phyloP scores from a whole-genome alignment of 2,113 vertebrate genomes.

The Pitta sordida region DNA sequence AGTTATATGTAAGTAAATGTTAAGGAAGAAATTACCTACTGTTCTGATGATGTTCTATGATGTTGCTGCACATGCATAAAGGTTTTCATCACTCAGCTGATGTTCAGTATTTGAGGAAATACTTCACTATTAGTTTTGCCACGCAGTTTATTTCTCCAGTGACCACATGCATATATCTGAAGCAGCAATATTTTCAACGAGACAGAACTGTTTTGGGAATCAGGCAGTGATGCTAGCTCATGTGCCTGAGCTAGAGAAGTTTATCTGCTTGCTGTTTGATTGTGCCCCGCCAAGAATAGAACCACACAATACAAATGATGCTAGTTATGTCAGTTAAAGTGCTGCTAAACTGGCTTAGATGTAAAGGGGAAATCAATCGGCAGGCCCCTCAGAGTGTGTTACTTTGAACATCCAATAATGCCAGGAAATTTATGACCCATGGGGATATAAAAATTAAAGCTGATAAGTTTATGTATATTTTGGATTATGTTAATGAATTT shows the following conservation, averaged over 20 bases:
- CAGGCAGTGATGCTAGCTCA: background rate
- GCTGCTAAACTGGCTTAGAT: background rate
- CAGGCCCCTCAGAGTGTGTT: background rate
- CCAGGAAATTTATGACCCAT: background rate
- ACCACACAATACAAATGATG: background rate
- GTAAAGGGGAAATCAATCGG: background rate
- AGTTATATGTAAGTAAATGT: background rate
- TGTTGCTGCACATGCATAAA: background rate
- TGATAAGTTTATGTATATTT: background rate
- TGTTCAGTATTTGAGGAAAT: background rate
- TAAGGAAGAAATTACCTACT: background rate
- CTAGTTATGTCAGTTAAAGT: background rate
- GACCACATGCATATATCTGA: background rate
- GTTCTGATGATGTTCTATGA: background rate
- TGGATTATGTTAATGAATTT: background rate
- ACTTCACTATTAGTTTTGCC: background rate
- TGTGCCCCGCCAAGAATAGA: background rate
- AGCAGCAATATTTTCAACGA: background rate
- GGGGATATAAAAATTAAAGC: background rate
- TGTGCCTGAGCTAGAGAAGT: background rate
- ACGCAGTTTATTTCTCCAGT: background rate
- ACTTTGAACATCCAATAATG: background rate
- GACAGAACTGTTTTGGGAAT: background rate
- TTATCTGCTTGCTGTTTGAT: background rate
- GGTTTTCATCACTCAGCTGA: background rate